Percentiles rank a stretch among this genome's conserved stretches.
phyloP scores from a whole-genome alignment of 2,888 invertebrate species.

The Tenthredo notha region DNA sequence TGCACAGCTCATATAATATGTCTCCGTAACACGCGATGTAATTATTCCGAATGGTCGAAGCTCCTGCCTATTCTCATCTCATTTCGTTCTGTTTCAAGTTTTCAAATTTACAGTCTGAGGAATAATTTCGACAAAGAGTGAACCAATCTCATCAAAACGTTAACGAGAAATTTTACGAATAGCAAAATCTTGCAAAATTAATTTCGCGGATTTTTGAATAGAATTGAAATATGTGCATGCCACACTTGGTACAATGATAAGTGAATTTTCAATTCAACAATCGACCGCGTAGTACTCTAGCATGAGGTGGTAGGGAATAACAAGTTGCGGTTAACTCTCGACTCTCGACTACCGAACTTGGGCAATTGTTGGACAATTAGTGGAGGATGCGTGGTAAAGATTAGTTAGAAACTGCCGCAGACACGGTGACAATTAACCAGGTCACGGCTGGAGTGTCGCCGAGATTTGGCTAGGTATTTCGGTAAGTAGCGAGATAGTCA shows the following conservation, averaged over 20 bases:
- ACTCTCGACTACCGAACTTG: background rate
- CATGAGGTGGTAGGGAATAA: background rate
- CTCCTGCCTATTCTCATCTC: background rate
- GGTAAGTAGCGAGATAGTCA: background rate
- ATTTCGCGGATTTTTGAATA: background rate
- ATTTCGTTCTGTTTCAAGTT: background rate
- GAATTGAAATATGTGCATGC: background rate
- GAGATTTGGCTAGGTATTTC: constrained; percentile 26
- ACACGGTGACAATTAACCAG: constrained; percentile 2
- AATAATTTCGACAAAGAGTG: background rate
- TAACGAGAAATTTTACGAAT: background rate
- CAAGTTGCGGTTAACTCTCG: background rate
- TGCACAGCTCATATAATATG: background rate
- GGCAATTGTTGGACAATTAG: constrained; percentile 30
- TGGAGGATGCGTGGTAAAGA: constrained; percentile 10
- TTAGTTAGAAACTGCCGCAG: constrained; percentile 20
- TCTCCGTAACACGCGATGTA: background rate
- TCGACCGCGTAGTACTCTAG: background rate
- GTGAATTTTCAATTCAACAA: background rate
- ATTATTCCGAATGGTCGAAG: background rate
- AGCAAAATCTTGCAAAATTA: background rate
- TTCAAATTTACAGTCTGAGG: background rate
- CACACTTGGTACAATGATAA: background rate
- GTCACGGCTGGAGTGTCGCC: background rate
- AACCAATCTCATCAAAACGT: background rate